Base-by-base conservation (phyloP, 2,797 vertebrate genomes). In the Strix occidentalis region DNA sequence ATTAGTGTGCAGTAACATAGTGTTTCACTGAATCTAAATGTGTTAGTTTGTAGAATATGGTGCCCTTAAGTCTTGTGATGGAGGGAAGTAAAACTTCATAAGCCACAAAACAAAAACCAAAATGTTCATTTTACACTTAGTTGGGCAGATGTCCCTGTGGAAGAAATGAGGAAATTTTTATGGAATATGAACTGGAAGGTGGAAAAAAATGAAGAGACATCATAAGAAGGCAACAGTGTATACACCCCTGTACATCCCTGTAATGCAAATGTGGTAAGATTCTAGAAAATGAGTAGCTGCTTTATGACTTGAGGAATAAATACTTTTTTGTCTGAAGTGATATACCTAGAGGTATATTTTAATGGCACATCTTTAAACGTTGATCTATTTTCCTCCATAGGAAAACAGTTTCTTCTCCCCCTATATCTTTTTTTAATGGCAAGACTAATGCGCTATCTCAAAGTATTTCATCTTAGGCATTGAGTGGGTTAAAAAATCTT, bases 51-150 rank as follows among this genome's bases (percentile, higher is more conserved):
- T 83, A 95, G 78, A 96, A 79, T 79, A 79, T 94, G 95, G 95
- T 97, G 96, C 96, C 97, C 95, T 97, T 87, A 90, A 96, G 95
- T 97, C 96, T 94, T 97, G 75, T 48, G 82, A 87, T 66, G n/a
- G 70, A 90, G 76, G 65, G 24, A 89, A 71, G 39, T 63, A 81
- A 87, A 87, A 69, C 48, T 84, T 83, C 0, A 1, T n/a, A 90
- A 94, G 63, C 56, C 60, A 74, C 65, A 60, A 90, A 94, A 64
- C 50, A 82, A 74, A 26, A 41, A 72, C 31, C 54, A 84, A 76
- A 4, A 4, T 4, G 26, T 65, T 16, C 2, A 24, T 93, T 84
- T 87, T 87, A 65, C 19, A 37, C 43, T 75, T n/a, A 35, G 13
- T 23, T 84, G 64, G 21, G 61, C 33, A 68, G 51, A 93, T 79